phyloP scores from a whole-genome alignment of 2,888 invertebrate species.

The Euzophera pinguis region DNA sequence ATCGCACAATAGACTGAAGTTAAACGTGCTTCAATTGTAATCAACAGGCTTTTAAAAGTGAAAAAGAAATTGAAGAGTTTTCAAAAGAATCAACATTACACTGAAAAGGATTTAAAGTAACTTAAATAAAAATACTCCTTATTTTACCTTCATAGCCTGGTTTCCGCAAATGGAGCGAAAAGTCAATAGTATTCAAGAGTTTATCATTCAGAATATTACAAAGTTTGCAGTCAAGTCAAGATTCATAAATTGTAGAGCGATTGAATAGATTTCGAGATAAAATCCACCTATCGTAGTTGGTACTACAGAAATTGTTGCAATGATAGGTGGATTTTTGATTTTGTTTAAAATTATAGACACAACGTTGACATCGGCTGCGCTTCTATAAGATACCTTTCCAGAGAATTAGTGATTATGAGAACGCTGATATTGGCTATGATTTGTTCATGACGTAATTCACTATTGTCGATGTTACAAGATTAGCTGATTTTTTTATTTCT shows the following conservation, averaged over 20 bases:
- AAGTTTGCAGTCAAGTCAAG: not conserved
- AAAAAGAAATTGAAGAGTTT: constrained; percentile 29
- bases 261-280: constrained; percentile 6
- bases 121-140: constrained; percentile 42
- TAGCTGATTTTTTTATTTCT: too few relatives aligned
- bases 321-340: not conserved
- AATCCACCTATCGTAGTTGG: not conserved
- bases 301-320: not conserved
- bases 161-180: constrained; percentile 74
- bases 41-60: constrained; percentile 36
- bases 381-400: too few relatives aligned
- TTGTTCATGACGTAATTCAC: too few relatives aligned
- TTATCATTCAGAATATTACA: constrained; percentile 18
- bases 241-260: constrained; percentile 7
- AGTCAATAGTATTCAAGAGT: constrained; percentile 50
- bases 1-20: constrained; percentile 20
- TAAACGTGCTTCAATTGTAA: constrained; percentile 13
- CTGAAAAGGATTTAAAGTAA: constrained; percentile 53
- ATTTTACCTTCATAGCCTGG: constrained; percentile 77
- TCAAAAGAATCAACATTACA: constrained; percentile 45
- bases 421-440: too few relatives aligned
- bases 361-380: too few relatives aligned
- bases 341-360: not conserved
- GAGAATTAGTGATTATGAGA: too few relatives aligned
- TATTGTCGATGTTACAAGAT: too few relatives aligned